Evolutionary conservation across 2,113 vertebrate genomes (phyloP).

Genomic region (Aphyosemion australe): DNA sequence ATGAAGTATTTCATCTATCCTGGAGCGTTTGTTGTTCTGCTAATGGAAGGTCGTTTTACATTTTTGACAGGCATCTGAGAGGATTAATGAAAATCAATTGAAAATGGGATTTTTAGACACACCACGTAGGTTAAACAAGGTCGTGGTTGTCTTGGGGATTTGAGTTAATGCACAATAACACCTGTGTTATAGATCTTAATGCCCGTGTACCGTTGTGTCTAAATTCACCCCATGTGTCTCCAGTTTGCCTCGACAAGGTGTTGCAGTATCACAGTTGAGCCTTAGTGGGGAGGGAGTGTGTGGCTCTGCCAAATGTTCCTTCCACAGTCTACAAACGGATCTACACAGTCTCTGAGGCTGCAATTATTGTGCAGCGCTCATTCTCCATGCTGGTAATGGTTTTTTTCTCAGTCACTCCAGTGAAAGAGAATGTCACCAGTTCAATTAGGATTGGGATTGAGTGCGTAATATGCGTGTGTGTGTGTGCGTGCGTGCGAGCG

Average conservation of each 20-base stretch:
- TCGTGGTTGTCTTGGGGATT: background rate
- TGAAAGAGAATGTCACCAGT: slow-evolving; percentile 57
- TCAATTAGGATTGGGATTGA: slow-evolving; percentile 52
- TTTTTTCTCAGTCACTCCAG: slow-evolving; percentile 51
- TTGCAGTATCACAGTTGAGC: slow-evolving; percentile 10
- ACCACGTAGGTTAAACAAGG: slow-evolving; percentile 1
- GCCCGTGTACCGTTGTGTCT: background rate
- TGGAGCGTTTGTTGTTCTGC: background rate
- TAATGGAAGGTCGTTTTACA: background rate
- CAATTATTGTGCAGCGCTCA: slow-evolving; percentile 45
- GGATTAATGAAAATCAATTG: background rate
- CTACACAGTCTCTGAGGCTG: slow-evolving; percentile 35
- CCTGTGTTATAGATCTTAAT: background rate
- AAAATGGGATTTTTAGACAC: background rate
- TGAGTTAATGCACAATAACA: slow-evolving; percentile 2
- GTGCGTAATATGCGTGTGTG: slow-evolving; percentile 9
- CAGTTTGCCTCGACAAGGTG: slow-evolving; percentile 30
- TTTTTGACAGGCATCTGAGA: background rate
- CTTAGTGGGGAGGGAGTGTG: slow-evolving; percentile 12
- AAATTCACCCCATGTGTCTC: slow-evolving; percentile 17
- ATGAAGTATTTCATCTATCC: background rate
- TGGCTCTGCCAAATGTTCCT: slow-evolving; percentile 36
- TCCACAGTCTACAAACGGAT: slow-evolving; percentile 27
- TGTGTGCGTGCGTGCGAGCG: background rate
- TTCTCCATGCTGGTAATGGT: slow-evolving; percentile 60